Base-by-base conservation (phyloP, 2,888 invertebrate genomes). In the Elegia similella region DNA sequence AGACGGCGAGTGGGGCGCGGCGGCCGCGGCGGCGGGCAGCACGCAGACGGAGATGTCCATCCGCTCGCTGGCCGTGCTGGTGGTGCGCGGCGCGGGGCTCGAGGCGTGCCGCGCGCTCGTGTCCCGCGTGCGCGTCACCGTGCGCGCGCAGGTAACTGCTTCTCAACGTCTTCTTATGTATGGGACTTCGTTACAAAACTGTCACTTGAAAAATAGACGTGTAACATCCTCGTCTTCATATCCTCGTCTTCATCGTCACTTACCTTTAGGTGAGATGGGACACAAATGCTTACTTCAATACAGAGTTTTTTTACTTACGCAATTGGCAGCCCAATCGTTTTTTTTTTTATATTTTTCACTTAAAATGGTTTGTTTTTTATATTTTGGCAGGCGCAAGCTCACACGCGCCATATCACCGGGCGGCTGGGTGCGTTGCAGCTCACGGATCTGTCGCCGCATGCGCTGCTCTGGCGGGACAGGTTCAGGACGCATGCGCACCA, bases 401-500 rank as follows among this genome's bases (percentile, higher is more conserved):
- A 60, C 71, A 60, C 75, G 60, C 66, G 72, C 32, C 38, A 10
- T 34, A 46, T 76, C 50, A 3, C 85, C 38, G 97, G 97, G 6
- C 93, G 94, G 38, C 92, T 98, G 53, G 97, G 97, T 0, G 95
- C 95, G 2, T 93, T 98, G 80, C 94, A 95, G 15, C 86, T 98
- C 16, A 84, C 94, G 50, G 98, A 98, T 87, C 88, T 96, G 56
- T 96, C 97, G 8, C 93, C 95, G n/a, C 95, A 95, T 77, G 96
- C 97, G 1, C 88, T 92, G 70, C 92, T 95, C 44, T 98, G 98
- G 88, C 93, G 95, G 5, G 96, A 98, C 82, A 91, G 96, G 59
- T 96, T 98, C 78, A 80, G 96, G 38, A 96, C 97, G 3, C 94
- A 95, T 56, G 96, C 96, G 0, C 92, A 94, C 42, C 95, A 96